Evolutionary conservation across 2,888 invertebrate genomes (phyloP).

Genomic region (Noctua pronuba): DNA sequence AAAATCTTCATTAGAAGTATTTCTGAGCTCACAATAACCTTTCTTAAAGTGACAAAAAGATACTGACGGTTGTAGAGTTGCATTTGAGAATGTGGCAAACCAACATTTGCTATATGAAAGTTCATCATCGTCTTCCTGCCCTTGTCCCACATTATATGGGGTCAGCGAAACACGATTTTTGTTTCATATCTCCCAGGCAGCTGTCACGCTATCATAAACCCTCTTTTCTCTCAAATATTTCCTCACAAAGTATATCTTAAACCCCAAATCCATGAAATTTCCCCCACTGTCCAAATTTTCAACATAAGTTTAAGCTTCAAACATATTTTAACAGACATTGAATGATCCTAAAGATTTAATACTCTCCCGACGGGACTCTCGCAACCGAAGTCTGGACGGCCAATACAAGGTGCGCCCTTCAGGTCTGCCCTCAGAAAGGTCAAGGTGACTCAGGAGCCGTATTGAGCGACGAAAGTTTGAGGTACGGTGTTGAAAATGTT

Average conservation of each 20-base stretch:
- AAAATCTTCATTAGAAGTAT: neutral
- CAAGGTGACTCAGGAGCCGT: conserved; percentile 57
- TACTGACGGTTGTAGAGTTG: neutral
- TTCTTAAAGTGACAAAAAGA: neutral
- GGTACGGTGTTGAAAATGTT: conserved; percentile 25
- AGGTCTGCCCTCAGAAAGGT: conserved; percentile 56
- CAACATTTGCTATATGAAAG: neutral
- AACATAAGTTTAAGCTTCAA: conserved; percentile 6
- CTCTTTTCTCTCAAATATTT: neutral
- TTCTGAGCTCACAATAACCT: neutral
- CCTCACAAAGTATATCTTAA: neutral
- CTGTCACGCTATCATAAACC: neutral
- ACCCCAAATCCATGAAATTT: neutral
- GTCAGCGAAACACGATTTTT: neutral
- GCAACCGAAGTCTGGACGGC: conserved; percentile 39
- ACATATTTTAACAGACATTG: conserved; percentile 14
- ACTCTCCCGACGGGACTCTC: conserved; percentile 17
- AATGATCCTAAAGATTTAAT: conserved; percentile 45
- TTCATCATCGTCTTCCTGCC: neutral
- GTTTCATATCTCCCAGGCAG: no score
- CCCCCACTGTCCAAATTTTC: neutral
- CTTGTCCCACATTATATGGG: neutral
- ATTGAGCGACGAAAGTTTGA: conserved; percentile 46
- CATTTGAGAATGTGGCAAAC: neutral
- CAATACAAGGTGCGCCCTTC: conserved; percentile 51